Evolutionary conservation across 2,797 vertebrate species (phyloP).

Genomic region (Enteromius fasciolatus): DNA sequence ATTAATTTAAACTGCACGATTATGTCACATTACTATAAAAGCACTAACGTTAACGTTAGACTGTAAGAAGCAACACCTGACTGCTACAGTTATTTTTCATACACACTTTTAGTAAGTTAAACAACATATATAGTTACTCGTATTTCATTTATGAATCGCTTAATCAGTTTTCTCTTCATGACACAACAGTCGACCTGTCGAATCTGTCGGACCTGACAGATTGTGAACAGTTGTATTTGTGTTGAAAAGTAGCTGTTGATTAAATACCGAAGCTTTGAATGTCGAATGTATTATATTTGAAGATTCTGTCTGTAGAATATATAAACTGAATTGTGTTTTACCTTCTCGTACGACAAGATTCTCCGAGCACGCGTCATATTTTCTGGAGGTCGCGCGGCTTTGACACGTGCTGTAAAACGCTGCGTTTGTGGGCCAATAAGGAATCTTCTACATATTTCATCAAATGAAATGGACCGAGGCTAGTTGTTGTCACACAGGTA

Average conservation of each 20-base stretch:
- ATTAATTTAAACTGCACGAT: not conserved
- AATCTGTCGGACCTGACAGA: too few species aligned
- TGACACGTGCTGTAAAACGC: conserved; percentile 1
- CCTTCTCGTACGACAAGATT: not conserved
- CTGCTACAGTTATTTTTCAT: not conserved
- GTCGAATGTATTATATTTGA: not conserved
- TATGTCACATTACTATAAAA: not conserved
- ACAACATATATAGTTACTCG: not conserved
- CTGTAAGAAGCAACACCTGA: not conserved
- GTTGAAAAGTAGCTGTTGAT: not conserved
- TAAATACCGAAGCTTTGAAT: not conserved
- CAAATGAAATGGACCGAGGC: not conserved
- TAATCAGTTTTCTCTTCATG: not conserved
- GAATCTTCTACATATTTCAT: not conserved
- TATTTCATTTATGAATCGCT: not conserved
- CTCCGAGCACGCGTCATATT: not conserved
- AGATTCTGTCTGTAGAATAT: not conserved
- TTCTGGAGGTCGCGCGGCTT: not conserved
- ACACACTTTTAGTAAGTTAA: not conserved
- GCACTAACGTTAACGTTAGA: not conserved
- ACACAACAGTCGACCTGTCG: not conserved
- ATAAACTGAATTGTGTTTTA: not conserved
- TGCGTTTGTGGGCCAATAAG: not conserved
- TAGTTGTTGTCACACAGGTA: not conserved
- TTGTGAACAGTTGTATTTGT: not conserved